Evolutionary conservation across 2,797 vertebrate species (phyloP).

Genomic region (Discoglossus pictus): DNA sequence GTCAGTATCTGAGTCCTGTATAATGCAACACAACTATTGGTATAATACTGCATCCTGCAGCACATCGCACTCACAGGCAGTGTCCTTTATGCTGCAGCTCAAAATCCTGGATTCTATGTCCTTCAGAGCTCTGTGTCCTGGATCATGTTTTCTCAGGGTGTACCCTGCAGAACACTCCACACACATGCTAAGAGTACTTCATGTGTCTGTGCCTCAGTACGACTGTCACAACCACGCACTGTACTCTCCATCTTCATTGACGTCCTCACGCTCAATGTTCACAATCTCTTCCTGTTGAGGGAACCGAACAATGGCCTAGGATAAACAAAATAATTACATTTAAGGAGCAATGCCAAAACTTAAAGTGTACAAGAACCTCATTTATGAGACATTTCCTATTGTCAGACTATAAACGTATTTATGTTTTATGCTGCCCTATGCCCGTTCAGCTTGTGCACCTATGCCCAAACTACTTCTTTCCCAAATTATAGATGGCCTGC

Average conservation of each 20-base stretch:
- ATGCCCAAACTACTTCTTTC: too few species aligned
- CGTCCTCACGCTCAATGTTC: constrained; percentile 47
- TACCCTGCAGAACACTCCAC: too few species aligned
- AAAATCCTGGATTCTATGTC: too few species aligned
- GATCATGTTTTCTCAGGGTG: too few species aligned
- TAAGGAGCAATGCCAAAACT: too few species aligned
- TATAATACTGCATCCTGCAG: background rate
- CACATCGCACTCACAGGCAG: background rate
- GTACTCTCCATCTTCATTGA: constrained; percentile 43
- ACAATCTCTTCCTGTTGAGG: background rate
- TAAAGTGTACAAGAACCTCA: too few species aligned
- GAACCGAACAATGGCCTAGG: constrained; percentile 53
- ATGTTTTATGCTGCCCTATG: too few species aligned
- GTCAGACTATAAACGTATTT: too few species aligned
- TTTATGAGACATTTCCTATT: too few species aligned
- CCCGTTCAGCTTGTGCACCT: too few species aligned
- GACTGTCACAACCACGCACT: constrained; percentile 34
- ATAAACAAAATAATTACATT: background rate
- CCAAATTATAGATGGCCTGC: too few species aligned
- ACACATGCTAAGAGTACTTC: too few species aligned
- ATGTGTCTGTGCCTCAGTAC: background rate
- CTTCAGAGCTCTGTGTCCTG: background rate
- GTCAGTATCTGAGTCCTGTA: constrained; percentile 55
- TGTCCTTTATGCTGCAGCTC: background rate
- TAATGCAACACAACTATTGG: background rate